Base-by-base conservation (phyloP, 2,888 invertebrate genomes). In the Xanthostigma xanthostigma region DNA sequence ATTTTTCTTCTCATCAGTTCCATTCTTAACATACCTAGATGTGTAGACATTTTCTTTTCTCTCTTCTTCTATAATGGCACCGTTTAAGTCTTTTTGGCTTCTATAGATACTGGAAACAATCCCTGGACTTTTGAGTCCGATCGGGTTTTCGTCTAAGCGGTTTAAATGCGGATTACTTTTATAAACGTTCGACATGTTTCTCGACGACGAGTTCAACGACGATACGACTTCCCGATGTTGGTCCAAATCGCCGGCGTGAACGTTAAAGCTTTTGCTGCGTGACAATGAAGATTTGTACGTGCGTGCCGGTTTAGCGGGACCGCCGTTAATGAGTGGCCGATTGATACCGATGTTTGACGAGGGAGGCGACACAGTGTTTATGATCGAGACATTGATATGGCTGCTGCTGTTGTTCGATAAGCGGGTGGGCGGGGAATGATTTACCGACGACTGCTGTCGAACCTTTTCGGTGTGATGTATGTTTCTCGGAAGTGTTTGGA, bases 241-340 rank as follows among this genome's bases (percentile, higher is more conserved):
- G 27, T 27, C 27, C 6, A 53, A 44, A 58, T 71, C 70, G 48
- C 69, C 72, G 43, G 79, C 81, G 59, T 87, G 84, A 57, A 86
- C 82, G 72, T 86, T 88, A 70, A 89, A 86, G 64, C 88, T 88
- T 67, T 89, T 86, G 67, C 88, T 88, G 51, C 89, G 74, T 51
- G 82, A 79, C 40, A 89, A 69, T 47, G 71, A 70, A 17, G 84
- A 79, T 61, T 82, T 82, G 67, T 85, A 85, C 40, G 84, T 81
- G 56, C 87, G 72, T 36, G 85, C 86, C 9, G 88, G 88, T 62
- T 88, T 88, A 0, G 79, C 79, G 0, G 85, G 85, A 8, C 80
- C 81, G 36, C 76, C 64, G 54, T 62, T 63, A 40, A 58, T 51
- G 2, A 59, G 51, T 1, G 57, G 56, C 44, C 58, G 54, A 46